phyloP scores from a whole-genome alignment of 1,140 invertebrate genomes.

The Chymomyza costata region DNA sequence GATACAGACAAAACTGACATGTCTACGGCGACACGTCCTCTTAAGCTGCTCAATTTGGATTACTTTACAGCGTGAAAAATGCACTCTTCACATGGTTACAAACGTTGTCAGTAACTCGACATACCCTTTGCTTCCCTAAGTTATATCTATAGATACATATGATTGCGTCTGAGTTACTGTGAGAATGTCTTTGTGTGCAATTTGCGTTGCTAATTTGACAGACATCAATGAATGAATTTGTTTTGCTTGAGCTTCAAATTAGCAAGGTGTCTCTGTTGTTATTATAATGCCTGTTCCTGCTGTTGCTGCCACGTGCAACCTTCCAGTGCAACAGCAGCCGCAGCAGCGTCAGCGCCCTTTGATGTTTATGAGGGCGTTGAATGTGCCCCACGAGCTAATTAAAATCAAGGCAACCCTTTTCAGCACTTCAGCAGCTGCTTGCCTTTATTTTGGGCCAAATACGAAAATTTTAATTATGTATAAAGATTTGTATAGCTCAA shows the following conservation, averaged over 20 bases:
- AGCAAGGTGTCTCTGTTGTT: conserved; percentile 56
- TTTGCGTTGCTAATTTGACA: conserved; percentile 71
- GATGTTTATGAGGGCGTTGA: too few relatives aligned
- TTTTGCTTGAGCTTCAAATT: conserved; percentile 15
- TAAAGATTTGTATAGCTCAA: conserved; percentile 70
- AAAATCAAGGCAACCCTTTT: conserved; percentile 57
- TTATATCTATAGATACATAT: conserved; percentile 14
- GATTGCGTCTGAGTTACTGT: conserved; percentile 1
- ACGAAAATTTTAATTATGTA: conserved; percentile 71
- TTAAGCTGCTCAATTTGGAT: too few relatives aligned
- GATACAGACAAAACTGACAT: too few relatives aligned
- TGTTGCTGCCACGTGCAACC: background rate
- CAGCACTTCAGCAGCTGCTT: conserved; percentile 38
- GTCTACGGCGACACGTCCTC: too few relatives aligned
- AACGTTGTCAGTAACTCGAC: too few relatives aligned
- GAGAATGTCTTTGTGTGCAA: conserved; percentile 16
- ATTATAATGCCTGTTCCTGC: too few relatives aligned
- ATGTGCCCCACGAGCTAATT: too few relatives aligned
- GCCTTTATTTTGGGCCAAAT: conserved; percentile 24
- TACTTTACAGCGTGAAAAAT: too few relatives aligned
- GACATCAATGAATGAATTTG: conserved; percentile 63
- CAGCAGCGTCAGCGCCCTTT: conserved; percentile 58
- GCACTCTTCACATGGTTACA: too few relatives aligned
- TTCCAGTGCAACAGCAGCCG: too few relatives aligned
- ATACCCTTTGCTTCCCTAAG: too few relatives aligned